phyloP scores from a whole-genome alignment of 2,888 invertebrate species.

The Geotrupes spiniger region DNA sequence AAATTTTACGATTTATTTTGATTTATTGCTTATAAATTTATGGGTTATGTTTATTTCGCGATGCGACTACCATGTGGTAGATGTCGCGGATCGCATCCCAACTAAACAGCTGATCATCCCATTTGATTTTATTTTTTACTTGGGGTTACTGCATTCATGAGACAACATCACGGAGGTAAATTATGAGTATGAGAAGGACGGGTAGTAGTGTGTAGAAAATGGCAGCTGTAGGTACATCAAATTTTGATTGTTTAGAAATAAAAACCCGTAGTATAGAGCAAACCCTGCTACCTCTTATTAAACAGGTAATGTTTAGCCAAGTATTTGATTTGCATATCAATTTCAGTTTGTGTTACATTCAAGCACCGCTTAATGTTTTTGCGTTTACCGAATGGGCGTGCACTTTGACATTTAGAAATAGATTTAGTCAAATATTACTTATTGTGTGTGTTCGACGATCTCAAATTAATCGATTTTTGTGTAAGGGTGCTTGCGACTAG shows the following conservation, averaged over 20 bases:
- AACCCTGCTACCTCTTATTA: slow-evolving; percentile 88
- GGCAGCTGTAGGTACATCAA: slow-evolving; percentile 58
- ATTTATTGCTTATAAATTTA: background rate
- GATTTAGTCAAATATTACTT: slow-evolving; percentile 13
- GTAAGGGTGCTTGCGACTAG: background rate
- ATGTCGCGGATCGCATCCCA: background rate
- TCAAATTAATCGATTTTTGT: too few species aligned
- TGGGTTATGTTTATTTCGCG: background rate
- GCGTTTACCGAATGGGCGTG: slow-evolving; percentile 34
- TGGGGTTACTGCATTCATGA: slow-evolving; percentile 17
- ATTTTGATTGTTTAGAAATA: slow-evolving; percentile 70
- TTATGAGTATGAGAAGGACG: slow-evolving; percentile 24
- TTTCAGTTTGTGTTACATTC: slow-evolving; percentile 16
- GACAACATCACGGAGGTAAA: slow-evolving; percentile 17
- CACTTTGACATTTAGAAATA: slow-evolving; percentile 30
- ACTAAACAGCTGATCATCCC: slow-evolving; percentile 14
- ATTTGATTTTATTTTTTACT: slow-evolving; percentile 11
- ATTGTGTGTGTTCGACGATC: background rate
- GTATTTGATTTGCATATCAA: slow-evolving; percentile 19
- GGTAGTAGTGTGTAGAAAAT: slow-evolving; percentile 52
- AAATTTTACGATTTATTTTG: too few species aligned
- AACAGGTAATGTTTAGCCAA: slow-evolving; percentile 68
- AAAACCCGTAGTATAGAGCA: slow-evolving; percentile 93
- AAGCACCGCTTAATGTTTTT: slow-evolving; percentile 15
- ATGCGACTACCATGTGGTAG: too few species aligned